phyloP scores from a whole-genome alignment of 2,888 invertebrate species.

The Drosophila greeni region DNA sequence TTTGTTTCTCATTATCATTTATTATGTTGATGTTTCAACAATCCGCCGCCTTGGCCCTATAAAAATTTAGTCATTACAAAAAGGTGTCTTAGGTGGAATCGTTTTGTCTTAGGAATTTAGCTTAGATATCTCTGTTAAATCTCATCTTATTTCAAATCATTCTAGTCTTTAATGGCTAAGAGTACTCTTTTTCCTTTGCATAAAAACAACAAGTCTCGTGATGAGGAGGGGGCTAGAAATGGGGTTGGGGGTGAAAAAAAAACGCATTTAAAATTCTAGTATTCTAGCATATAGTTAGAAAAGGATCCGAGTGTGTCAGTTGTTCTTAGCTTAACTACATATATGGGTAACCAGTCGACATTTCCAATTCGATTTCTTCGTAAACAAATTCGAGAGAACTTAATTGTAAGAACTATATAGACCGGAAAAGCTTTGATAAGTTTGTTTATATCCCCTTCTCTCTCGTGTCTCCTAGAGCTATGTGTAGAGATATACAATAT shows the following conservation, averaged over 20 bases:
- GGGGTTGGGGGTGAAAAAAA: constrained; percentile 17
- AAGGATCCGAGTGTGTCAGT: constrained; percentile 33
- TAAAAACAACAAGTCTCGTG: constrained; percentile 37
- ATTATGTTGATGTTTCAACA: constrained; percentile 22
- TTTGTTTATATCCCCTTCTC: constrained; percentile 29
- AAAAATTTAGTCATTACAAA: constrained; percentile 69
- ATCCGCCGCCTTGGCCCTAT: constrained; percentile 46
- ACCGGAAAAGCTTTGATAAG: constrained; percentile 41
- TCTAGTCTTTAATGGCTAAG: constrained; percentile 68
- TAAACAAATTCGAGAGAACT: constrained; percentile 48
- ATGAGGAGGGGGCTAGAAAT: constrained; percentile 16
- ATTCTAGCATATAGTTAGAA: constrained; percentile 28
- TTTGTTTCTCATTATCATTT: constrained; percentile 39
- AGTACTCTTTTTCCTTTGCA: constrained; percentile 28
- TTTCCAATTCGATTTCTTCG: constrained; percentile 30
- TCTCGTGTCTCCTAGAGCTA: constrained; percentile 43
- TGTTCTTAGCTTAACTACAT: constrained; percentile 63
- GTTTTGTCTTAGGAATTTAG: constrained; percentile 74
- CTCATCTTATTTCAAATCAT: constrained; percentile 70
- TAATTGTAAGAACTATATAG: constrained; percentile 52
- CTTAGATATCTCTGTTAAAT: constrained; percentile 65
- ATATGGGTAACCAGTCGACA: constrained; percentile 65
- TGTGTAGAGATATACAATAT: constrained; percentile 45
- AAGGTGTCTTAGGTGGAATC: constrained; percentile 73
- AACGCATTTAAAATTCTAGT: constrained; percentile 28